Conservation (phyloP, 2,888 invertebrate genomes). For the Lasius fuliginosus region DNA sequence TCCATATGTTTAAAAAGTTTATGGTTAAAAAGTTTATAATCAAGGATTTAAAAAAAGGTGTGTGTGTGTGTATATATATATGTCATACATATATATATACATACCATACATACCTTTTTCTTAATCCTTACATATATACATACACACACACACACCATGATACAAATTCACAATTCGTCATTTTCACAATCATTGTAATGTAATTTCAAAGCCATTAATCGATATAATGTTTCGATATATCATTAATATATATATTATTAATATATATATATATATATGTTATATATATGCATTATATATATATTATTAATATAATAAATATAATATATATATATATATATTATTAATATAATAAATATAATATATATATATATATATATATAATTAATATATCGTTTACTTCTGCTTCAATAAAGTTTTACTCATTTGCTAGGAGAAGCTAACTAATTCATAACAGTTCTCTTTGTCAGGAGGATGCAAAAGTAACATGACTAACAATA, state of each 20-base stretch:
- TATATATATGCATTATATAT: too few relatives aligned
- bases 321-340: too few relatives aligned
- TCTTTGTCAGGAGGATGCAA: background rate
- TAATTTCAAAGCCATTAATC: conserved; percentile 15
- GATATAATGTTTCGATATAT: conserved; percentile 24
- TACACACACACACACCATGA: background rate
- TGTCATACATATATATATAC: conserved; percentile 10
- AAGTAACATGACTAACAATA: conserved; percentile 30
- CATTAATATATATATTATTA: too few relatives aligned
- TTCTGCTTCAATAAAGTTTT: conserved; percentile 17
- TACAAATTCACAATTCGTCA: background rate
- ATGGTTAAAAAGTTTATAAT: conserved; percentile 58
- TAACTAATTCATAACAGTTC: background rate
- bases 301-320: too few relatives aligned
- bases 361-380: too few relatives aligned
- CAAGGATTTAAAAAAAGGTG: conserved; percentile 21
- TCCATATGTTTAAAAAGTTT: conserved; percentile 62
- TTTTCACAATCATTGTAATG: conserved; percentile 23
- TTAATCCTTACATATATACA: background rate
- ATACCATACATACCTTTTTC: background rate
- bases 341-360: background rate
- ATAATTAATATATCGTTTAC: background rate
- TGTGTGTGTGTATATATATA: conserved; percentile 35
- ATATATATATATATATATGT: too few relatives aligned
- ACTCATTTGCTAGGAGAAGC: conserved; percentile 10